A percentile compares a stretch with the other conserved stretches of the same genome.
phyloP scores from a whole-genome alignment of 2,888 invertebrate species.

The Spialia ferax region DNA sequence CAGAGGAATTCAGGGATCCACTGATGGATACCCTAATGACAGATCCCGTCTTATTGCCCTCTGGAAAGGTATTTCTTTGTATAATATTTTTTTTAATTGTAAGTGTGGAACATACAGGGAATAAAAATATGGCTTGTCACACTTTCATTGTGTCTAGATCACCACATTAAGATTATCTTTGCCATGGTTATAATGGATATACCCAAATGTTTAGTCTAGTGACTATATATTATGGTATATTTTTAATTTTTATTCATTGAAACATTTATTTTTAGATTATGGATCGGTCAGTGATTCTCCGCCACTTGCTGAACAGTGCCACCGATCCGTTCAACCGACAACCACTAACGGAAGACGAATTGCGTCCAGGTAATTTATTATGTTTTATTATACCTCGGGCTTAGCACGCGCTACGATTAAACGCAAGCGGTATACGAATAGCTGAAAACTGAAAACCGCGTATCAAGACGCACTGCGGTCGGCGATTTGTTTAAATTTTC shows the following conservation, averaged over 20 bases:
- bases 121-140: no score
- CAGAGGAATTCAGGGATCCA: constrained; percentile 98
- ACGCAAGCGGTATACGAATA: no score
- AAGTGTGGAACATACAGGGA: no score
- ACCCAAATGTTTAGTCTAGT: no score
- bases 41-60: constrained; percentile 97
- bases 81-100: neutral
- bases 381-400: neutral
- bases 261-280: constrained; percentile 85
- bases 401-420: no score
- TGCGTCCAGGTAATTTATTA: constrained; percentile 90
- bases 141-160: no score
- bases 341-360: constrained; percentile 97
- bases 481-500: no score
- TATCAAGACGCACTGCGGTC: no score
- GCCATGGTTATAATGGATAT: no score
- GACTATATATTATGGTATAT: no score
- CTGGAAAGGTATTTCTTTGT: constrained; percentile 87
- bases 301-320: constrained; percentile 97
- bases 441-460: no score
- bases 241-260: neutral
- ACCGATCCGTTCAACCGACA: constrained; percentile 99
- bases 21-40: constrained; percentile 99
- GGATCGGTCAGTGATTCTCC: constrained; percentile 97
- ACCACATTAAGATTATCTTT: neutral